Conservation (phyloP, 1,140 invertebrate species). For the Potamilus streckersoni region DNA sequence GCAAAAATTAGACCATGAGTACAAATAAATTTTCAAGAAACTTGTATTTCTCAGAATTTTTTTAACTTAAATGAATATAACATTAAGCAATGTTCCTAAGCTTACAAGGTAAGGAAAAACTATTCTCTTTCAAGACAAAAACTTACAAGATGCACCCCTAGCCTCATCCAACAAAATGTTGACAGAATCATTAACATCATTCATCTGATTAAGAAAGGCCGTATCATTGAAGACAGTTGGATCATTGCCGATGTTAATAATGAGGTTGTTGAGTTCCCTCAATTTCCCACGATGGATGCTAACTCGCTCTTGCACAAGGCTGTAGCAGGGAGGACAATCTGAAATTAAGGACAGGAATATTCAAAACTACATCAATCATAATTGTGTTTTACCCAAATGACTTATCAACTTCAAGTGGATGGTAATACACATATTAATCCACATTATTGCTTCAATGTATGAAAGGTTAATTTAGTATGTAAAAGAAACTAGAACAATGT, state of each 20-base stretch:
- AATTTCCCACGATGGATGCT: constrained; percentile 84
- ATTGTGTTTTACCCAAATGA: not conserved
- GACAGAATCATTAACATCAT: constrained; percentile 79
- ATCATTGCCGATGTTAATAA: constrained; percentile 77
- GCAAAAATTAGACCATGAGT: too few species aligned
- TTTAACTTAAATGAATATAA: too few species aligned
- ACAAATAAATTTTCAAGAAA: too few species aligned
- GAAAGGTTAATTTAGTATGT: too few species aligned
- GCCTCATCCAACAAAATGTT: constrained; percentile 79
- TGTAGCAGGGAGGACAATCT: constrained; percentile 94
- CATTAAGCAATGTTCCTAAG: too few species aligned
- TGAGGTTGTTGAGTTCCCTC: constrained; percentile 77
- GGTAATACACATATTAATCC: too few species aligned
- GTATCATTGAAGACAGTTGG: constrained; percentile 86
- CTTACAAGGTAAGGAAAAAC: too few species aligned
- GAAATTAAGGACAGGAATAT: constrained; percentile 22
- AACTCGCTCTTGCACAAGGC: constrained; percentile 89
- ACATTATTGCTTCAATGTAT: too few species aligned
- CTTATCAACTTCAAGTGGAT: too few species aligned
- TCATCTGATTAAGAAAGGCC: constrained; percentile 83
- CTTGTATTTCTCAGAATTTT: too few species aligned
- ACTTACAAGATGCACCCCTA: constrained; percentile 73
- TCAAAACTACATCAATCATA: not conserved
- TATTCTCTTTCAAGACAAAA: not conserved
- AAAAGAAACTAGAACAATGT: too few species aligned